These are phyloP conservation scores for Drosophila meridionalis DNA, from an alignment of 2,888 invertebrate species.

Conservation along the genomic window DNA sequence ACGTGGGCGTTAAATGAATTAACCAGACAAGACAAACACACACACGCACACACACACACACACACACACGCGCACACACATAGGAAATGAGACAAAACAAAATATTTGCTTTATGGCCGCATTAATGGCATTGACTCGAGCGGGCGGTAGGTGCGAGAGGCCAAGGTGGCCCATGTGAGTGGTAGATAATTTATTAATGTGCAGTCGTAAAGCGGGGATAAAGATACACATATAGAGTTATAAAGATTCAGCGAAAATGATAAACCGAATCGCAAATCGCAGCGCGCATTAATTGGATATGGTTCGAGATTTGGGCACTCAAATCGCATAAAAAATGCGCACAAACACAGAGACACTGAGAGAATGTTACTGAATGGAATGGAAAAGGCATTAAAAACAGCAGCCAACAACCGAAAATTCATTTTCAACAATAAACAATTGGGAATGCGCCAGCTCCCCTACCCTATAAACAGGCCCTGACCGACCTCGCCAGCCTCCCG, in stretches of 20 bases:
- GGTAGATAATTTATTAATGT: constrained; percentile 59
- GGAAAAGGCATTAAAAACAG: constrained; percentile 49
- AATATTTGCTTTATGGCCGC: constrained; percentile 64
- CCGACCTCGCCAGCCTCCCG: background rate
- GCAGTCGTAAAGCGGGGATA: constrained; percentile 62
- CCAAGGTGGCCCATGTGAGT: constrained; percentile 3
- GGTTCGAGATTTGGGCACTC: constrained; percentile 7
- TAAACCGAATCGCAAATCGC: constrained; percentile 46
- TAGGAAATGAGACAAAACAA: constrained; percentile 15
- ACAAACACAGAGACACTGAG: constrained; percentile 13
- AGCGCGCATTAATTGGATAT: constrained; percentile 61
- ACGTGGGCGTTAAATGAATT: constrained; percentile 53
- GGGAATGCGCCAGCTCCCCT: constrained; percentile 47
- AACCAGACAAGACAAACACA: constrained; percentile 33
- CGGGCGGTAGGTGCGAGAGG: constrained; percentile 1
- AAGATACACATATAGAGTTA: constrained; percentile 33
- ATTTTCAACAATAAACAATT: constrained; percentile 65
- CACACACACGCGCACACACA: background rate
- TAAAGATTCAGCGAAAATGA: constrained; percentile 37
- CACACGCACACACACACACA: background rate
- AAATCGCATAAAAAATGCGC: constrained; percentile 35
- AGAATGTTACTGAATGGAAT: constrained; percentile 41
- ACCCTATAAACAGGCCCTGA: constrained; percentile 10
- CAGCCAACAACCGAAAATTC: constrained; percentile 31
- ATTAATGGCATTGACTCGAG: constrained; percentile 65